Base-by-base conservation (phyloP, 2,797 vertebrate genomes). In the Rachycentron canadum region DNA sequence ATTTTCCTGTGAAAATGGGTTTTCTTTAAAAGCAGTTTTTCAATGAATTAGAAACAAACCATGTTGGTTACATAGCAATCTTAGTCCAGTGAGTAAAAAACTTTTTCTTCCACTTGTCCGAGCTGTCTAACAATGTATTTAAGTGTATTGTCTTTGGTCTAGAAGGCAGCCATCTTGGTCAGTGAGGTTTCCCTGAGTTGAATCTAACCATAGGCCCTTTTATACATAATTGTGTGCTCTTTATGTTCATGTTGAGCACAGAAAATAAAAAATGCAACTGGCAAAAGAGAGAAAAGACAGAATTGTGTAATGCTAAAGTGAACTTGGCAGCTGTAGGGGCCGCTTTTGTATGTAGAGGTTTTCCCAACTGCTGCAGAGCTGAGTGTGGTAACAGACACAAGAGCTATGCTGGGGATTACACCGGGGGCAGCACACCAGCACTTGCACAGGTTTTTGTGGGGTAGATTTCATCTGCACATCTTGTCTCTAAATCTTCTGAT, bases 251-350 rank as follows among this genome's bases (percentile, higher is more conserved):
- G 17, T 45, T 41, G 38, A n/a, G 41, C 55, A 26, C 21, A 47
- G 36, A 47, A 45, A 40, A 58, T 16, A 7, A 63, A 72, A 73
- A 69, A 65, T 62, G 40, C 52, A 78, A 8, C 19, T 16, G 58
- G 38, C 45, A 19, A 30, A 65, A 41, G 53, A 55, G 49, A 56
- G 69, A 40, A 47, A 49, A 56, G 56, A 73, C 5, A 2, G 34
- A 43, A 52, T 70, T 75, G 78, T 79, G 79, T 80, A 73, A 85
- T 72, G 61, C 55, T 73, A 30, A 77, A 62, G 38, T 13, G 78
- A 73, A 60, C 32, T 78, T 78, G 79, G 76, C 78, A 71, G 73
- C 2, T 19, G n/a, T 17, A 11, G 66, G 79, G 55, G 68, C 67
- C 38, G 71, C 30, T 80, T 78, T 65, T 72, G 36, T 62, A 76